Conservation (phyloP, 2,888 invertebrate species). For the Thecophora atra region DNA sequence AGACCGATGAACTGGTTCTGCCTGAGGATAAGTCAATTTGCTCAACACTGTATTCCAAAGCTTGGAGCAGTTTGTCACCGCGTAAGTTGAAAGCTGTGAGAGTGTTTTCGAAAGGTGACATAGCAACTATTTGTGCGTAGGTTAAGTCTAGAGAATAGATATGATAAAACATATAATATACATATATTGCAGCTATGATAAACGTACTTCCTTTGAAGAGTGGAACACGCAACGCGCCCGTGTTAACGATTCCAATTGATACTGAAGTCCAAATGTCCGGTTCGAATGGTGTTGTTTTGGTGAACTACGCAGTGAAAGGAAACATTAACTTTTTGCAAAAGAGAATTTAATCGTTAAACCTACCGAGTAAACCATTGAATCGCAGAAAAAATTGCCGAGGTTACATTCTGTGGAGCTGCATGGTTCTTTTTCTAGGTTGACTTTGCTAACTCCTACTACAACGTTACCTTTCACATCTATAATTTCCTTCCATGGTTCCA, state of each 20-base stretch:
- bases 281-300: constrained; percentile 57
- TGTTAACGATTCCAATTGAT: constrained; percentile 74
- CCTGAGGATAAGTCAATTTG: constrained; percentile 49
- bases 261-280: constrained; percentile 73
- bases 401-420: constrained; percentile 76
- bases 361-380: constrained; percentile 75
- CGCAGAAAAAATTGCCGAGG: constrained; percentile 77
- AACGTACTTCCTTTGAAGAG: constrained; percentile 72
- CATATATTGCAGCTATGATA: neutral
- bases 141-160: constrained; percentile 70
- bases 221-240: constrained; percentile 77
- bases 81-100: constrained; percentile 76
- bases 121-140: constrained; percentile 74
- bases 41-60: constrained; percentile 70
- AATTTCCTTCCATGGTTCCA: constrained; percentile 71
- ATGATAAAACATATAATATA: neutral
- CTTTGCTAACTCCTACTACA: constrained; percentile 71
- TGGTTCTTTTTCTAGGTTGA: constrained; percentile 68
- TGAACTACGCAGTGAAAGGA: constrained; percentile 46
- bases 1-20: constrained; percentile 46
- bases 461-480: constrained; percentile 70
- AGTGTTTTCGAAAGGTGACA: constrained; percentile 81
- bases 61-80: constrained; percentile 73
- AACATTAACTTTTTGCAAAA: neutral
- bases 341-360: constrained; percentile 51